Conservation (phyloP, 2,888 invertebrate species). For the Dryococelus australis region DNA sequence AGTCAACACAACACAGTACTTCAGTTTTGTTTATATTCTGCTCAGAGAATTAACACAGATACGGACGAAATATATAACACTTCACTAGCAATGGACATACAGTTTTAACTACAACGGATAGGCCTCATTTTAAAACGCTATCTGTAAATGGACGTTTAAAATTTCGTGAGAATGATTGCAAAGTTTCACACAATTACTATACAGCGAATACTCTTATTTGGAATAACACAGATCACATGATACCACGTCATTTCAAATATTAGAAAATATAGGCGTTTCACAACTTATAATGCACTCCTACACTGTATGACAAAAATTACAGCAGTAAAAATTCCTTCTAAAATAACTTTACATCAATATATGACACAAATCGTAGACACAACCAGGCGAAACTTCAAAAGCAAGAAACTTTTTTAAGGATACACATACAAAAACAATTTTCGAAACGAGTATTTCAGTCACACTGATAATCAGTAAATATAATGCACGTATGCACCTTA, state of each 20-base stretch:
- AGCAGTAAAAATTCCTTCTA: not conserved
- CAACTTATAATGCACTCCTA: not conserved
- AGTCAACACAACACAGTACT: not conserved
- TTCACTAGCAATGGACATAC: not conserved
- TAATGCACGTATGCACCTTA: not conserved
- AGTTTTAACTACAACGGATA: not conserved
- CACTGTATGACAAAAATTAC: not conserved
- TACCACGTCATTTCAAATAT: not conserved
- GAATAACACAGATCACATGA: not conserved
- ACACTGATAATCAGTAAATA: not conserved
- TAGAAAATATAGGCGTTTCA: not conserved
- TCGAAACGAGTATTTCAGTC: not conserved
- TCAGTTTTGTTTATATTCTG: not conserved
- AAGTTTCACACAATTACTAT: constrained; percentile 3
- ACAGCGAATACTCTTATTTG: not conserved
- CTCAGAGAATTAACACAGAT: not conserved
- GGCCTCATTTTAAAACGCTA: not conserved
- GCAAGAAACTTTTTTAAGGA: not conserved
- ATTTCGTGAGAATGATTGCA: not conserved
- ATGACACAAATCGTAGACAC: not conserved
- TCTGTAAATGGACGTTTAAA: not conserved
- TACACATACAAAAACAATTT: not conserved
- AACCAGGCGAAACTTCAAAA: too few species aligned
- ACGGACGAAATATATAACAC: constrained; percentile 9
- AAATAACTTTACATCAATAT: not conserved